phyloP scores from a whole-genome alignment of 2,113 vertebrate species.

The Hyaena hyaena region DNA sequence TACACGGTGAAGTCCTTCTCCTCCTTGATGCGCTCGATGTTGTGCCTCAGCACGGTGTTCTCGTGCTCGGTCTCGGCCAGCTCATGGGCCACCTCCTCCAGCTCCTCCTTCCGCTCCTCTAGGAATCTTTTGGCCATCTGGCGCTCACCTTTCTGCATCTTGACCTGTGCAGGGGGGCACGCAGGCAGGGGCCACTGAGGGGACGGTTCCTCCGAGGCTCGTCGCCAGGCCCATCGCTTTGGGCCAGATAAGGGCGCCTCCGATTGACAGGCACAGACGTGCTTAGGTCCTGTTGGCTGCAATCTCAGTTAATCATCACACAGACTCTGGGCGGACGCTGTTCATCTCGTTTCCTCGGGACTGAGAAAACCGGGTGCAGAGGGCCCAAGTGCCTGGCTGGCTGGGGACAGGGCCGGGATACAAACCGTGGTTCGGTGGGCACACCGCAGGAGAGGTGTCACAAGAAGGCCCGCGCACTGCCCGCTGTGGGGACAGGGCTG shows the following conservation, averaged over 20 bases:
- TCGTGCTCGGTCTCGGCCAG: constrained; percentile 91
- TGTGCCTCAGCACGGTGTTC: constrained; percentile 89
- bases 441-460: neutral
- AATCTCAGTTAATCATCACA: neutral
- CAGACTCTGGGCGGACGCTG: neutral
- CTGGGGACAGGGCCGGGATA: neutral
- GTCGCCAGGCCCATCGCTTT: neutral
- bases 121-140: constrained; percentile 91
- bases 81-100: constrained; percentile 91
- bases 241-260: neutral
- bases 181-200: constrained; percentile 11
- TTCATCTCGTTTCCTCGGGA: neutral
- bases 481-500: neutral
- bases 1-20: constrained; percentile 89
- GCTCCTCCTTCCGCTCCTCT: constrained; percentile 89
- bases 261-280: accelerated
- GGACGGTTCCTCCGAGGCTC: neutral
- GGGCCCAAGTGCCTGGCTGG: neutral
- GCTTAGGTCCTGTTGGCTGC: accelerated
- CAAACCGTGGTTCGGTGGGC: neutral
- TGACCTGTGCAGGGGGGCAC: constrained; percentile 84
- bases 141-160: constrained; percentile 88
- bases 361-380: neutral
- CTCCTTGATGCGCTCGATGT: constrained; percentile 92
- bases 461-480: neutral